Evolutionary conservation across 2,113 vertebrate genomes (phyloP), one percentile per base, ranked within the genome.

Genomic region (Sturnira hondurensis): DNA sequence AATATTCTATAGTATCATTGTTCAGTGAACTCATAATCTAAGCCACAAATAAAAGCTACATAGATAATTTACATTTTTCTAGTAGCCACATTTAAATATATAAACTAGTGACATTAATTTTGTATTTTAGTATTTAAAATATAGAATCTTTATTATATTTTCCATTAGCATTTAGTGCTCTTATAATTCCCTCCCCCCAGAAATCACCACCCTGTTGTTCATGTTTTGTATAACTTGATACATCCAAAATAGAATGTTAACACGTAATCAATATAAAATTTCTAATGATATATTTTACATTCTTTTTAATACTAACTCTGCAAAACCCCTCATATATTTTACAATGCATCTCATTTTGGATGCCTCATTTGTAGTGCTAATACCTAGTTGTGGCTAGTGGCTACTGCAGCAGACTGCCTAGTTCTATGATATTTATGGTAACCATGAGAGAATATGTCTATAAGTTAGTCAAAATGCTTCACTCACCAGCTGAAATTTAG

Each of bases 321-420:
- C 13, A 36, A 45, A 67, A 45, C 68, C 20, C 31, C 43, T n/a
- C 3, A 11, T 2, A 0, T 3, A 9, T 31, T 58, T 83, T 13
- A 1, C 8, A 10, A 3, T 13, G 5, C 1, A 22, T 71, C 19
- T 61, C 58, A 28, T 0, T 63, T 68, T 63, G n/a, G 13, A 45
- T 6, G 43, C 14, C 22, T n/a, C 5, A 10, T 43, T 15, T 38
- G 16, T 7, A 6, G 5, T 19, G 43, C 16, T 61, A 7, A 1
- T 43, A 52, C 20, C 24, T 28, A 15, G 56, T 52, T 15, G n/a
- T 41, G 71, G 15, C 17, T 12, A 6, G 19, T 26, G 24, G 28
- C 52, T 28, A 16, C 77, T 24, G 10, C 1, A 2, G 24, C 5
- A 33, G 4, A 31, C 15, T 1, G 0, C 9, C 24, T 2, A 78